Evolutionary conservation across 1,140 invertebrate genomes (phyloP).

Genomic region (Macrobrachium nipponense): DNA sequence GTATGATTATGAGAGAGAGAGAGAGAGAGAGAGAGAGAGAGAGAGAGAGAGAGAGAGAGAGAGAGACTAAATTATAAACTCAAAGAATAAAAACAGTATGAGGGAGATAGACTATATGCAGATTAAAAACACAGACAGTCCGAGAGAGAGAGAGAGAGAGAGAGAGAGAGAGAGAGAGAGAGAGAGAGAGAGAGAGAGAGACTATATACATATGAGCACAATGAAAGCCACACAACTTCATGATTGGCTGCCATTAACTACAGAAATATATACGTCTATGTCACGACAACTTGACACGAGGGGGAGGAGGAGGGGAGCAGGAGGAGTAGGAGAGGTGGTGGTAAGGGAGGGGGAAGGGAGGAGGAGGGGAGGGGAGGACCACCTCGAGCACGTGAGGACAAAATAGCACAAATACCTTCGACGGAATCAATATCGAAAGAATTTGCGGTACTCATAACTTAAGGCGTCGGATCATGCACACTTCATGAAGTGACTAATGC

Average conservation of each 20-base stretch:
- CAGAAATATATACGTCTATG: too few species aligned
- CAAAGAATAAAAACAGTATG: background rate
- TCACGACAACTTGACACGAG: background rate
- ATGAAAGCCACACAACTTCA: background rate
- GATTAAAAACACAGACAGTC: background rate
- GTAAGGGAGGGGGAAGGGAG: background rate
- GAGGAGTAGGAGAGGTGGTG: background rate
- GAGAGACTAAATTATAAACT: background rate
- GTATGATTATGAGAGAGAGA: background rate
- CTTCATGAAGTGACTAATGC: too few species aligned
- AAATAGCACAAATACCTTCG: too few species aligned
- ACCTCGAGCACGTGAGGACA: too few species aligned
- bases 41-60: background rate
- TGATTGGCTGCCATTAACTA: too few species aligned
- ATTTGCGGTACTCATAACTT: too few species aligned
- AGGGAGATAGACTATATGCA: background rate
- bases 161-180: slow-evolving; percentile 18
- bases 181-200: slow-evolving; percentile 18
- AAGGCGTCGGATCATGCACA: too few species aligned
- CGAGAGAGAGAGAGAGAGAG: slow-evolving; percentile 1
- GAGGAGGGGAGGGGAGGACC: background rate
- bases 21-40: background rate
- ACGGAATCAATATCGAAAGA: too few species aligned
- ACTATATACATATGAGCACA: background rate
- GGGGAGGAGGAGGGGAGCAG: background rate